Conservation (phyloP, 2,113 vertebrate genomes). For the Manacus vitellinus region DNA sequence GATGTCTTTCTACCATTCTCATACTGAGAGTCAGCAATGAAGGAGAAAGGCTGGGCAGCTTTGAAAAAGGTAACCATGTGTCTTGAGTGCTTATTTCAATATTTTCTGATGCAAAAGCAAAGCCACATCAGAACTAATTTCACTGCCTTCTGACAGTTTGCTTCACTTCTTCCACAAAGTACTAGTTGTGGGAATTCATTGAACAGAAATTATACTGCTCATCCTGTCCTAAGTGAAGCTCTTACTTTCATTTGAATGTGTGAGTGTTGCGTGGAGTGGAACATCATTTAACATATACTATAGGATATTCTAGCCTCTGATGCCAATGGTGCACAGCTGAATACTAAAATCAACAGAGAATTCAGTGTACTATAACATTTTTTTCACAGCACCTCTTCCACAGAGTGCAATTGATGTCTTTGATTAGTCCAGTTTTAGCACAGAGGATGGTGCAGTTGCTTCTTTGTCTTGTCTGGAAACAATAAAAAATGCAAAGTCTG, state of each 20-base stretch:
- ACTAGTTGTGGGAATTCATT: constrained; percentile 11
- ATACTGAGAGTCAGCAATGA: neutral
- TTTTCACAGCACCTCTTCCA: constrained; percentile 3
- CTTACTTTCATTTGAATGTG: constrained; percentile 36
- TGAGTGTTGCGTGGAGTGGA: neutral
- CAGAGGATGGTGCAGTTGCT: neutral
- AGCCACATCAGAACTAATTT: constrained; percentile 56
- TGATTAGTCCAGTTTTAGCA: constrained; percentile 36
- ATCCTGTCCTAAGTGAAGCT: constrained; percentile 4
- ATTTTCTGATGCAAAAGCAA: constrained; percentile 52
- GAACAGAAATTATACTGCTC: neutral
- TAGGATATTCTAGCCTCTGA: neutral
- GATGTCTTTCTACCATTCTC: constrained; percentile 37
- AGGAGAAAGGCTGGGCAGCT: constrained; percentile 33
- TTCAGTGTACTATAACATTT: neutral
- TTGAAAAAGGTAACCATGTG: constrained; percentile 52
- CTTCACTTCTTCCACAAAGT: neutral
- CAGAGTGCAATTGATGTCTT: neutral
- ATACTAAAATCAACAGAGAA: neutral
- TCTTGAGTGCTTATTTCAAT: constrained; percentile 57
- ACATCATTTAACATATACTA: neutral
- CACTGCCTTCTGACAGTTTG: constrained; percentile 1
- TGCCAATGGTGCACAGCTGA: neutral
- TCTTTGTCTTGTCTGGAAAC: neutral
- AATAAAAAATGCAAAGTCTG: neutral